phyloP scores from a whole-genome alignment of 2,888 invertebrate genomes.

The Phengaris alcon region DNA sequence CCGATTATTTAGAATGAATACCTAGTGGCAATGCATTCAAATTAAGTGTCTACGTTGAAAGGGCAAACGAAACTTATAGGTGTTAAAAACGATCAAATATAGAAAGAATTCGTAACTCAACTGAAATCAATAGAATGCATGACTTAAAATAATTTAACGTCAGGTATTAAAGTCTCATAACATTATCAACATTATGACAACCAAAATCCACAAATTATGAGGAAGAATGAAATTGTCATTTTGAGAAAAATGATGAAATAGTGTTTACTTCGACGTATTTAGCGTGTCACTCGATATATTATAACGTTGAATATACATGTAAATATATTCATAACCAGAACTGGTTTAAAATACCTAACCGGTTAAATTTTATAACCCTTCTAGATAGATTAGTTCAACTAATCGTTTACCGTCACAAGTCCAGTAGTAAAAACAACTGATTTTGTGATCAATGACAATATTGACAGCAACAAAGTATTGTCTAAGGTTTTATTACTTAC shows the following conservation, averaged over 20 bases:
- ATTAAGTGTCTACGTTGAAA: conserved; percentile 6
- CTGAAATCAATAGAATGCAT: not conserved
- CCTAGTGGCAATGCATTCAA: conserved; percentile 16
- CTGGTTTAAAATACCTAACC: conserved; percentile 35
- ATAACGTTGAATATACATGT: conserved; percentile 30
- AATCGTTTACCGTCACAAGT: not conserved
- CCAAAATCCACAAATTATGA: too few relatives aligned
- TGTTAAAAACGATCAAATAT: not conserved
- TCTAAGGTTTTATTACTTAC: too few relatives aligned
- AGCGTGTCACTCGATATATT: conserved; percentile 4
- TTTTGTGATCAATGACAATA: not conserved
- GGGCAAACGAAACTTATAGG: not conserved
- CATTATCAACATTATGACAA: too few relatives aligned
- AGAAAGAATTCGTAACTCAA: not conserved
- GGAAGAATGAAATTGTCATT: too few relatives aligned
- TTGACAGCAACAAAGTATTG: not conserved
- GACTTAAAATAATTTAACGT: not conserved
- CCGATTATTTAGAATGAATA: conserved; percentile 29
- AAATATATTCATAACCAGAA: conserved; percentile 40
- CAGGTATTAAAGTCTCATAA: not conserved
- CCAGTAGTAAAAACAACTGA: conserved; percentile 11
- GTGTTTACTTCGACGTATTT: not conserved
- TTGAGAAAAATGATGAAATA: not conserved
- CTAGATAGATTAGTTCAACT: conserved; percentile 26
- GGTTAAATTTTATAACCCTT: conserved; percentile 37